These are phyloP conservation scores for Drosophila anceps DNA, from an alignment of 2,888 invertebrate species.

Conservation along the genomic window DNA sequence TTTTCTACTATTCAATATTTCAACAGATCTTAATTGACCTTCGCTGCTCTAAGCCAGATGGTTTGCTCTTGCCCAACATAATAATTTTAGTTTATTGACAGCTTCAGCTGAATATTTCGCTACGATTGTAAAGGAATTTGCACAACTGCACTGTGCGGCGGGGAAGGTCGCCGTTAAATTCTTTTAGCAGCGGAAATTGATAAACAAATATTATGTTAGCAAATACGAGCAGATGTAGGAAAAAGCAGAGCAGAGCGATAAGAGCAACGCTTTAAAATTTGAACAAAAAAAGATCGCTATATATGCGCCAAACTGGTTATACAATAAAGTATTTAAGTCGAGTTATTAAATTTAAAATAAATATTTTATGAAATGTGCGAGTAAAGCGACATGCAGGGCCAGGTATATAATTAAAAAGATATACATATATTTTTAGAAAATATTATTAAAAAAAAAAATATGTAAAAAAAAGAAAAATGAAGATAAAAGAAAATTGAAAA, in stretches of 20 bases:
- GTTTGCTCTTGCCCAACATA: slow-evolving; percentile 13
- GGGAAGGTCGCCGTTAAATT: slow-evolving; percentile 3
- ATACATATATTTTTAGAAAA: no score
- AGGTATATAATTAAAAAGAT: background rate
- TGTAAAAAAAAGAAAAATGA: background rate
- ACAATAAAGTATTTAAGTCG: background rate
- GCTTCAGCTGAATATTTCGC: slow-evolving; percentile 6
- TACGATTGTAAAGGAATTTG: slow-evolving; percentile 25
- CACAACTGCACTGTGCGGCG: slow-evolving; percentile 28
- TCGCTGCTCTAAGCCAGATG: slow-evolving; percentile 19
- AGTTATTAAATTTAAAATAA: background rate
- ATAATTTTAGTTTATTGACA: slow-evolving; percentile 41
- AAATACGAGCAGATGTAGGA: background rate
- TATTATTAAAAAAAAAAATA: background rate
- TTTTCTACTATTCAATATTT: slow-evolving; percentile 22
- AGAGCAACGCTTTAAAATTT: background rate
- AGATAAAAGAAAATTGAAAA: background rate
- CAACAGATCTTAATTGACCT: slow-evolving; percentile 36
- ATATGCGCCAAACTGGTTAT: background rate
- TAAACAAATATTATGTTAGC: slow-evolving; percentile 16
- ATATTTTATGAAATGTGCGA: background rate
- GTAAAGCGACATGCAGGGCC: background rate
- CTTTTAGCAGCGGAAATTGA: slow-evolving; percentile 19
- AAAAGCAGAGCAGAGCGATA: background rate
- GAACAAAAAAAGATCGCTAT: background rate